Evolutionary conservation across 2,888 invertebrate genomes (phyloP).

Genomic region (Dolomedes plantarius): DNA sequence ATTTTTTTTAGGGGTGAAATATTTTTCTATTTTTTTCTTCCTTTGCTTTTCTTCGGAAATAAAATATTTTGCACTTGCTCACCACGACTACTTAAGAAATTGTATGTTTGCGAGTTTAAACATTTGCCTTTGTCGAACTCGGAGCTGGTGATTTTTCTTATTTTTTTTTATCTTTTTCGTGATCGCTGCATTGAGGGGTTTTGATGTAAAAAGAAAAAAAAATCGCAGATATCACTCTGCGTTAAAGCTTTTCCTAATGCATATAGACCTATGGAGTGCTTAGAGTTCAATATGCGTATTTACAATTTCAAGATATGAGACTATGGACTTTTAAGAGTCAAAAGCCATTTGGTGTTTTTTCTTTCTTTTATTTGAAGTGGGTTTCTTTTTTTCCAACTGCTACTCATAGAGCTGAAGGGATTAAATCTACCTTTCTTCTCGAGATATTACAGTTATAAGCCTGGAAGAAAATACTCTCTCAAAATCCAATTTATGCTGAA

Average conservation of each 20-base stretch:
- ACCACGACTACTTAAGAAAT: conserved; percentile 30
- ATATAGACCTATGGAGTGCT: not conserved
- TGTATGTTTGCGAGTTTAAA: conserved; percentile 48
- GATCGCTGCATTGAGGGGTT: not conserved
- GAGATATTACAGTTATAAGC: too few species aligned
- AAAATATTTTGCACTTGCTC: conserved; percentile 60
- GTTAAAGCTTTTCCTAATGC: not conserved
- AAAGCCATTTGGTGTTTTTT: not conserved
- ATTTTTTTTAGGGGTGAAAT: too few species aligned
- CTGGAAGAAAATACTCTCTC: too few species aligned
- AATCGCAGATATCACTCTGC: not conserved
- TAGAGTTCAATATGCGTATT: not conserved
- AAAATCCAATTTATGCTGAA: too few species aligned
- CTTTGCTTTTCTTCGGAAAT: conserved; percentile 3
- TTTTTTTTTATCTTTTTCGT: not conserved
- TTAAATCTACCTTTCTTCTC: too few species aligned
- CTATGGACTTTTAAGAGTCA: not conserved
- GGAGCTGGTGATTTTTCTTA: not conserved
- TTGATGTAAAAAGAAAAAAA: not conserved
- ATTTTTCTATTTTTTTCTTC: not conserved
- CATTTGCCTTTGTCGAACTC: conserved; percentile 36
- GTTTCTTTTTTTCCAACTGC: too few species aligned
- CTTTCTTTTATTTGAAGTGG: too few species aligned
- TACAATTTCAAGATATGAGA: not conserved
- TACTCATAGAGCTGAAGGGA: too few species aligned